These are phyloP conservation scores for Athetis lepigone DNA, from an alignment of 2,888 invertebrate species.

Conservation along the genomic window DNA sequence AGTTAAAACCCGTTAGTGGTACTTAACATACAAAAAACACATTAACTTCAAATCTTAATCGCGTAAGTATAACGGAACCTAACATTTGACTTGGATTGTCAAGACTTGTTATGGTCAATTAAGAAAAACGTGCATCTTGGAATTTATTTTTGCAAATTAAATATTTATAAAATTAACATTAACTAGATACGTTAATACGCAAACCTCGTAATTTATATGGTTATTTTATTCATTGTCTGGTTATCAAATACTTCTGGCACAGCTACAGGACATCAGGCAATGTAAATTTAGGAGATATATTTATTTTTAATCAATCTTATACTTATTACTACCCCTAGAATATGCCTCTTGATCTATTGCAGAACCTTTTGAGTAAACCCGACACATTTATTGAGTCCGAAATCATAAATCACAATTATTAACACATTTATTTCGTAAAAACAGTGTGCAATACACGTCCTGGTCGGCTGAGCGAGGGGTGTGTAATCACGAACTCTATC, in stretches of 20 bases:
- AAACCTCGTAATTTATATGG: too few species aligned
- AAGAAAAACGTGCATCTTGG: not conserved
- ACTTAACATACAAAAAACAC: constrained; percentile 47
- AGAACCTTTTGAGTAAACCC: not conserved
- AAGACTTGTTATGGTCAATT: constrained; percentile 4
- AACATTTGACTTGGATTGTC: constrained; percentile 31
- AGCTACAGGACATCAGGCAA: not conserved
- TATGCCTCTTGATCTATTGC: not conserved
- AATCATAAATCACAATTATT: constrained; percentile 38
- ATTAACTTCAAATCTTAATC: constrained; percentile 31
- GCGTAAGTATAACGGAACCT: constrained; percentile 47
- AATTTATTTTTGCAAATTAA: constrained; percentile 12
- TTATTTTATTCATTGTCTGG: not conserved
- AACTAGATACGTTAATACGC: too few species aligned
- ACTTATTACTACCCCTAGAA: not conserved
- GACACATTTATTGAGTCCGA: constrained; percentile 4
- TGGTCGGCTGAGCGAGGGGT: constrained; percentile 66
- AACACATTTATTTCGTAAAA: constrained; percentile 62
- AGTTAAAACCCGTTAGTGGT: constrained; percentile 59
- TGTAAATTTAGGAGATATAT: not conserved
- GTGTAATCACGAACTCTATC: constrained; percentile 81
- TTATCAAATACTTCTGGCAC: too few species aligned
- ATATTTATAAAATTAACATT: too few species aligned
- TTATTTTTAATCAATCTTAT: not conserved
- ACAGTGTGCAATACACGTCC: constrained; percentile 55